These are phyloP conservation scores for Carposina sasakii DNA, from an alignment of 1,140 invertebrate species.

Conservation along the genomic window DNA sequence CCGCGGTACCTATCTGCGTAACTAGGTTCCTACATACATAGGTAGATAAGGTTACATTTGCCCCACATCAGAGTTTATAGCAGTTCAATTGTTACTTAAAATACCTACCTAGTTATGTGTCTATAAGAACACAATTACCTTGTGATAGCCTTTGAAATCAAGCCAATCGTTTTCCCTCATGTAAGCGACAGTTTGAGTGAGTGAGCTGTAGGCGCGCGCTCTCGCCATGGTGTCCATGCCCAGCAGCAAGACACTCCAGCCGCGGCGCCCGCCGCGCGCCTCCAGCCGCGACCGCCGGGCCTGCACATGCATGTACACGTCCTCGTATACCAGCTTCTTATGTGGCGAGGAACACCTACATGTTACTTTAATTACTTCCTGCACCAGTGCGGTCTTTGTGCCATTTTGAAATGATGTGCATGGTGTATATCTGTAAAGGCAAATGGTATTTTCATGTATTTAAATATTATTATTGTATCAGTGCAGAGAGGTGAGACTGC, in stretches of 20 bases:
- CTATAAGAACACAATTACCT: too few relatives aligned
- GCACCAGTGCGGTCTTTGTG: slow-evolving; percentile 19
- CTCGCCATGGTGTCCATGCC: slow-evolving; percentile 89
- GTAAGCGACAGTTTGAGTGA: slow-evolving; percentile 82
- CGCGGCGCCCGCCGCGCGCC: background rate
- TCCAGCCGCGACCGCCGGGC: background rate
- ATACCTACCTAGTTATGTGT: too few relatives aligned
- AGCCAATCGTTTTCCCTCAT: slow-evolving; percentile 75
- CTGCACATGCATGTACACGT: slow-evolving; percentile 40
- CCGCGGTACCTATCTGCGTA: too few relatives aligned
- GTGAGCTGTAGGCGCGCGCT: slow-evolving; percentile 81
- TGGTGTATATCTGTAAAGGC: slow-evolving; percentile 34
- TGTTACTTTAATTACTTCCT: slow-evolving; percentile 40
- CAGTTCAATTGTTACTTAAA: too few relatives aligned
- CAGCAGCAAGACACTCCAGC: slow-evolving; percentile 80
- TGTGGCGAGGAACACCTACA: slow-evolving; percentile 17
- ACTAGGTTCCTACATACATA: too few relatives aligned
- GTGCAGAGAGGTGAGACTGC: too few relatives aligned
- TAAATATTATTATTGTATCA: too few relatives aligned
- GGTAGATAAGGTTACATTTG: too few relatives aligned
- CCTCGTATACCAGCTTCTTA: slow-evolving; percentile 31
- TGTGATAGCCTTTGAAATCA: slow-evolving; percentile 69
- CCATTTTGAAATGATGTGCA: slow-evolving; percentile 34
- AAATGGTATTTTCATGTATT: too few relatives aligned
- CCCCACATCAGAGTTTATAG: too few relatives aligned